Conservation (phyloP, 2,113 vertebrate genomes). For the Caranx melampygus region DNA sequence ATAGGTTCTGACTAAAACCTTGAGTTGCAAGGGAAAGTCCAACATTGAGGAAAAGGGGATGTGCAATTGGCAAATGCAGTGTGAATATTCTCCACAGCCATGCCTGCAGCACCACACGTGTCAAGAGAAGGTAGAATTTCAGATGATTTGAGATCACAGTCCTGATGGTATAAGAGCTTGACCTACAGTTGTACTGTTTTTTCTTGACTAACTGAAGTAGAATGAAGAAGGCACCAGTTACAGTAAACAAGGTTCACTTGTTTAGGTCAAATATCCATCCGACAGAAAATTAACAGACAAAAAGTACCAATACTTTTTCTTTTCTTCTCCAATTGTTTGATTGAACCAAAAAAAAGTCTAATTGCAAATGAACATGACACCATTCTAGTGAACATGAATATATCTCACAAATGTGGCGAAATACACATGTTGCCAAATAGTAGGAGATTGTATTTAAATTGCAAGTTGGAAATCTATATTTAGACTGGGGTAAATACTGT, state of each 20-base stretch:
- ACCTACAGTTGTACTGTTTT: neutral
- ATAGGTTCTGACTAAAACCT: conserved; percentile 18
- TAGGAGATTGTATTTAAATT: conserved; percentile 11
- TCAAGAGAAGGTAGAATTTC: conserved; percentile 4
- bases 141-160: neutral
- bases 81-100: neutral
- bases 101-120: neutral
- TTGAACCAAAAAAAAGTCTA: neutral
- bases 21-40: conserved; percentile 13
- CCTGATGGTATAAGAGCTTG: neutral
- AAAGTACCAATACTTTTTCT: neutral
- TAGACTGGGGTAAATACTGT: conserved; percentile 40
- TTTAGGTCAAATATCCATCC: neutral
- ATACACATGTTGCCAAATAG: neutral
- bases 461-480: conserved; percentile 16
- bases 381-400: neutral
- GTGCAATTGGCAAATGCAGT: conserved; percentile 8
- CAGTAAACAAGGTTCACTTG: neutral
- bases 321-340: neutral
- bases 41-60: neutral
- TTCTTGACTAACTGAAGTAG: neutral
- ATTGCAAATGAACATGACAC: neutral
- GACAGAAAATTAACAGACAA: neutral
- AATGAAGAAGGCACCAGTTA: neutral
- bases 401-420: neutral